phyloP scores from a whole-genome alignment of 2,888 invertebrate genomes.

The Ephialtes manifestator region DNA sequence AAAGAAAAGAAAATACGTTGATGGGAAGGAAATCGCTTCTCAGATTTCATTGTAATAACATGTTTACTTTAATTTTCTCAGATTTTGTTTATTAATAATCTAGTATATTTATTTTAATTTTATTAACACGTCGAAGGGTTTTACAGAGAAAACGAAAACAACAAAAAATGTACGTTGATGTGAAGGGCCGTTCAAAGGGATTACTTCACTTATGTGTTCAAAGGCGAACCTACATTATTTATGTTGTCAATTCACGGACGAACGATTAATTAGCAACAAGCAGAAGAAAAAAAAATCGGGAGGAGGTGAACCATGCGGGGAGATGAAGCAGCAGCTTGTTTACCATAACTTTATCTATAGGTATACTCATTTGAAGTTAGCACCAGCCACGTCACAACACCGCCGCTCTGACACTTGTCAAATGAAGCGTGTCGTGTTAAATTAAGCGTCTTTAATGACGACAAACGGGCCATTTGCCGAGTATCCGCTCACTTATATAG shows the following conservation, averaged over 20 bases:
- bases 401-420: conserved; percentile 57
- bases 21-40: too few species aligned
- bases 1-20: neutral
- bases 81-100: too few species aligned
- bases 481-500: conserved; percentile 30
- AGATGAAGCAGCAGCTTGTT: conserved; percentile 43
- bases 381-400: conserved; percentile 40
- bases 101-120: too few species aligned
- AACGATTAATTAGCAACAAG: conserved; percentile 46
- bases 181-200: conserved; percentile 25
- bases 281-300: conserved; percentile 5
- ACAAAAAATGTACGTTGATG: neutral
- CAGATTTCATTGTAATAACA: neutral
- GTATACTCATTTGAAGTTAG: conserved; percentile 32
- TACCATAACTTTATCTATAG: conserved; percentile 8
- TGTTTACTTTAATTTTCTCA: neutral
- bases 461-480: conserved; percentile 76
- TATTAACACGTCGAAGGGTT: neutral
- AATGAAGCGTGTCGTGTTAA: conserved; percentile 77
- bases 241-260: conserved; percentile 35
- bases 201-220: conserved; percentile 15
- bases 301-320: conserved; percentile 24
- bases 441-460: conserved; percentile 79
- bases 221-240: conserved; percentile 36
- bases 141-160: neutral